Evolutionary conservation across 2,797 vertebrate species (phyloP).

Genomic region (Darevskia mixta): DNA sequence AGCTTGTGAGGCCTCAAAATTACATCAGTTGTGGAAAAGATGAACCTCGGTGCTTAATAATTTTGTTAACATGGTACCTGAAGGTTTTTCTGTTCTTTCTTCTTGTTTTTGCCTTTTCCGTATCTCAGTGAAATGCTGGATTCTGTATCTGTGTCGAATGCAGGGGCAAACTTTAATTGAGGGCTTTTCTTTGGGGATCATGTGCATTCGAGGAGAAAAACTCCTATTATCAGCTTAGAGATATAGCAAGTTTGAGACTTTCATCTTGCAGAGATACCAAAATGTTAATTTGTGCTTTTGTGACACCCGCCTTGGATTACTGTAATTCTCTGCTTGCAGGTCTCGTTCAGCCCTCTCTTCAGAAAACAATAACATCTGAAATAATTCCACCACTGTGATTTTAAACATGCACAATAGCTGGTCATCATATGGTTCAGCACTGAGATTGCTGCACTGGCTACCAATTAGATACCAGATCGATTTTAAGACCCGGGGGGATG

Average conservation of each 20-base stretch:
- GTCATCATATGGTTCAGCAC: slow-evolving; percentile 47
- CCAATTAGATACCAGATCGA: slow-evolving; percentile 64
- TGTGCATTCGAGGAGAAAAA: slow-evolving; percentile 66
- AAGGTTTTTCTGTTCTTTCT: slow-evolving; percentile 14
- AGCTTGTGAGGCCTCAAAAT: slow-evolving; percentile 69
- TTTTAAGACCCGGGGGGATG: slow-evolving; percentile 70
- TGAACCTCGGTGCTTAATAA: slow-evolving; percentile 68
- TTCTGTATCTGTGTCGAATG: slow-evolving; percentile 61
- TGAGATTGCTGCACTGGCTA: slow-evolving; percentile 60
- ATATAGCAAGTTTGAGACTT: slow-evolving; percentile 63
- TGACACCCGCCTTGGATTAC: slow-evolving; percentile 67
- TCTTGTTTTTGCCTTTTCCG: slow-evolving; percentile 56
- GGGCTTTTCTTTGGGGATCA: slow-evolving; percentile 71
- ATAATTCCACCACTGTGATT: slow-evolving; percentile 62
- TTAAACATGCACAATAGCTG: slow-evolving; percentile 63
- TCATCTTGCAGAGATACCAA: slow-evolving; percentile 63
- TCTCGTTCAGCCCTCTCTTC: slow-evolving; percentile 61
- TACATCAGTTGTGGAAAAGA: slow-evolving; percentile 71
- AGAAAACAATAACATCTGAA: slow-evolving; percentile 56
- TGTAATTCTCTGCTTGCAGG: slow-evolving; percentile 69
- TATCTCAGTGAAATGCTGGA: slow-evolving; percentile 54
- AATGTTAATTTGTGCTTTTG: slow-evolving; percentile 72
- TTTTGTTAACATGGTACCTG: slow-evolving; percentile 54
- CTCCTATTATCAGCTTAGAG: slow-evolving; percentile 69
- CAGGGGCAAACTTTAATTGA: slow-evolving; percentile 72